A percentile compares a stretch with the other conserved stretches of the same genome.
phyloP scores from a whole-genome alignment of 2,113 vertebrate species.

The Bufo bufo region DNA sequence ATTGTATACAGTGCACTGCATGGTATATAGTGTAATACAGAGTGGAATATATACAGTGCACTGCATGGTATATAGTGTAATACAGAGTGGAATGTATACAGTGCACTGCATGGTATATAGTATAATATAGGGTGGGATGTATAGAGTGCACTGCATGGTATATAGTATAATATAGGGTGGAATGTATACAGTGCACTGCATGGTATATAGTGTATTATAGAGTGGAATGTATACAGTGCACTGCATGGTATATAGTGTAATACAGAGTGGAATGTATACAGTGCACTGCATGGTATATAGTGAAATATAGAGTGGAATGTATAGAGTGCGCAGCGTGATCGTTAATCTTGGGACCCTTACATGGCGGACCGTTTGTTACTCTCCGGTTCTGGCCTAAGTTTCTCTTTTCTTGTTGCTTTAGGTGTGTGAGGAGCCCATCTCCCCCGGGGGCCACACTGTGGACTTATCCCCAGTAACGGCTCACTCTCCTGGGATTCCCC shows the following conservation, averaged over 20 bases:
- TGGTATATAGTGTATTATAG: background rate
- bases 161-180: too few species aligned
- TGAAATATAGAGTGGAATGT: background rate
- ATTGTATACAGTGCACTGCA: background rate
- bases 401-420: slow-evolving; percentile 47
- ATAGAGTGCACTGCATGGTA: too few species aligned
- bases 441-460: slow-evolving; percentile 68
- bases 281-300: background rate
- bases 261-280: background rate
- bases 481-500: slow-evolving; percentile 47
- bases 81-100: background rate
- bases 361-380: too few species aligned
- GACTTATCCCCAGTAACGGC: slow-evolving; percentile 65
- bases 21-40: background rate
- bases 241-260: background rate
- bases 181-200: background rate
- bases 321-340: background rate
- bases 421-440: slow-evolving; percentile 68
- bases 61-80: background rate
- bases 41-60: background rate
- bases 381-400: too few species aligned
- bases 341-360: too few species aligned
- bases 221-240: background rate
- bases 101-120: background rate
- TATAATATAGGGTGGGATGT: background rate